A percentile compares a stretch with the other conserved stretches of the same genome.
Evolutionary conservation across 2,888 invertebrate species (phyloP).

Genomic region (Adelphocoris suturalis): DNA sequence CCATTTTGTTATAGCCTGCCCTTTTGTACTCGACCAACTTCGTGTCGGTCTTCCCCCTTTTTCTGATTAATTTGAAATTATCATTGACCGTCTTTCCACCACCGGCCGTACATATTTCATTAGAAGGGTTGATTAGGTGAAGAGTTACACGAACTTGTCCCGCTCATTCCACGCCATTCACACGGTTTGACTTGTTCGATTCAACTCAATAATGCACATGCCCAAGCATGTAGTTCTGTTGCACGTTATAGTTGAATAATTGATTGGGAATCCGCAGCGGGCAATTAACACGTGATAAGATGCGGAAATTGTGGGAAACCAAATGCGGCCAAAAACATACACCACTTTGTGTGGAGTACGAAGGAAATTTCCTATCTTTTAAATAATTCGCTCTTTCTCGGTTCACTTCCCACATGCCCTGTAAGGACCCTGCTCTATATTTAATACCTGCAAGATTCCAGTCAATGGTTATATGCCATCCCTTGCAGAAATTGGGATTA

Average conservation of each 20-base stretch:
- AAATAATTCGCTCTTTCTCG: too few relatives aligned
- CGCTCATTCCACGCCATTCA: neutral
- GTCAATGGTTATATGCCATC: too few relatives aligned
- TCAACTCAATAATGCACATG: neutral
- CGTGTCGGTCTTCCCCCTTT: neutral
- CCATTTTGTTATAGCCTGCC: neutral
- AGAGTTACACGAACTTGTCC: neutral
- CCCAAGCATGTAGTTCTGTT: neutral
- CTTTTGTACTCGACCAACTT: neutral
- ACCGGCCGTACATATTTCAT: neutral
- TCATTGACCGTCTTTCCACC: neutral
- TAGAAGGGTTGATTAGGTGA: conserved; percentile 8
- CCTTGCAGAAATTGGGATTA: too few relatives aligned
- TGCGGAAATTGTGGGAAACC: neutral
- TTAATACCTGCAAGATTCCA: too few relatives aligned
- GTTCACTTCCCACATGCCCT: too few relatives aligned
- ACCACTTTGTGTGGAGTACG: too few relatives aligned
- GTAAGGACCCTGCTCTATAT: too few relatives aligned
- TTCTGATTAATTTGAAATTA: neutral
- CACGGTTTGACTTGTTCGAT: neutral
- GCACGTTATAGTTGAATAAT: neutral
- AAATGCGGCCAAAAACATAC: too few relatives aligned
- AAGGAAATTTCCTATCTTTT: too few relatives aligned
- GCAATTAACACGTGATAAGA: neutral
- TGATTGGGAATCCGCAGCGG: neutral